Conservation (phyloP, 2,888 invertebrate species). For the Volucella inanis region DNA sequence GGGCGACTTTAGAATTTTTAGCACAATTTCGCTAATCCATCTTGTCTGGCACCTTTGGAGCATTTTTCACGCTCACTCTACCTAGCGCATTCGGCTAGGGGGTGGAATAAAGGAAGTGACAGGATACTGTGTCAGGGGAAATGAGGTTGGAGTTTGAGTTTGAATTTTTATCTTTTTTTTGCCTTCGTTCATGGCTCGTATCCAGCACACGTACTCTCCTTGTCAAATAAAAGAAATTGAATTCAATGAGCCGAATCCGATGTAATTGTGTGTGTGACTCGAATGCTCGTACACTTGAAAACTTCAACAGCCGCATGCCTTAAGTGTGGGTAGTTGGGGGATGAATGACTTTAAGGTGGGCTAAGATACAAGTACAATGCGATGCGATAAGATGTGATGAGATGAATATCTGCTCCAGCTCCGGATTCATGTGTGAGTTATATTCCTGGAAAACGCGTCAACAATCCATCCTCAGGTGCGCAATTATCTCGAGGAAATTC, state of each 20-base stretch:
- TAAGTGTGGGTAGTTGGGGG: background rate
- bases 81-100: background rate
- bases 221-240: constrained; percentile 25
- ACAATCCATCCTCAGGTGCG: constrained; percentile 71
- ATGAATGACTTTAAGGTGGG: too few species aligned
- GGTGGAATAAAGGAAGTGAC: background rate
- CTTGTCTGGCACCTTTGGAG: constrained; percentile 66
- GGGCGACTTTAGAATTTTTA: constrained; percentile 74
- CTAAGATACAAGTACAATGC: too few species aligned
- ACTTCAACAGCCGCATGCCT: too few species aligned
- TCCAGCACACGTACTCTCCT: constrained; percentile 19
- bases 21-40: constrained; percentile 72
- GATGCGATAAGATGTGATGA: constrained; percentile 10
- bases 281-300: too few species aligned
- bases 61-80: constrained; percentile 70
- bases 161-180: constrained; percentile 10
- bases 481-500: constrained; percentile 64
- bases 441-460: constrained; percentile 63
- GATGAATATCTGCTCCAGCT: background rate
- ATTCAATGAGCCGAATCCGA: constrained; percentile 67
- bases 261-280: constrained; percentile 9
- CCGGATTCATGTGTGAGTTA: constrained; percentile 56
- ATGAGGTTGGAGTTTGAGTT: constrained; percentile 4
- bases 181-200: background rate
- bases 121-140: background rate